Base-by-base conservation (phyloP, 2,888 invertebrate genomes). In the Thymelicus acteon region DNA sequence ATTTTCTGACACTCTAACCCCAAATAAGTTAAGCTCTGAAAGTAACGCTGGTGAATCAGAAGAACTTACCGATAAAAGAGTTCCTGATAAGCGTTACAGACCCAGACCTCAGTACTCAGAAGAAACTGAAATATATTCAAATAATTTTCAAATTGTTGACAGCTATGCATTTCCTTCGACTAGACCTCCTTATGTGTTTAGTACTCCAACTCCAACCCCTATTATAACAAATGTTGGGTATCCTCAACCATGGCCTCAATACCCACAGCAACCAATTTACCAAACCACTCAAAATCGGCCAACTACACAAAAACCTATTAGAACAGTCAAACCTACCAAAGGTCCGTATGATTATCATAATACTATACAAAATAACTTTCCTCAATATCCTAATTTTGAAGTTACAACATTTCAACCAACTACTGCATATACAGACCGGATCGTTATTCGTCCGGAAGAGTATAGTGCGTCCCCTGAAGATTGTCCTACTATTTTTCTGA, bases 401-500 rank as follows among this genome's bases (percentile, higher is more conserved):
- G 91, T 90, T 70, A 89, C 90, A 2, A 93, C 93, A 75, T 91
- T 92, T 80, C 86, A 86, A 79, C 91, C 93, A 31, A 76, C 81
- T 1, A 86, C 83, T 49, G 86, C 86, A 0, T 91, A 92, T 69
- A 93, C 93, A 13, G 93, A 93, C 67, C 89, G 85, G 82, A 93
- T 93, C 73, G 85, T 93, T 69, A 93, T 93, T 80, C 83, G 92
- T 78, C 93, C 93, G 75, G 87, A 93, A 81, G 92, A 93, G 72
- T 93, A 93, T 62, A 90, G 84, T 75, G 92, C 87, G 8, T 84
- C 86, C 49, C 83, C 90, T 52, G 87, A 90, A 63, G 93, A 93
- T 57, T 95, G 95, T 76, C 95, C 95, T 0, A 94, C 94, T 15
- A 94, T 95, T 75, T 95, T 92, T 77, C 86, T 95, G 0, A 94